Evolutionary conservation across 2,113 vertebrate species (phyloP).

Genomic region (Aythya baeri): DNA sequence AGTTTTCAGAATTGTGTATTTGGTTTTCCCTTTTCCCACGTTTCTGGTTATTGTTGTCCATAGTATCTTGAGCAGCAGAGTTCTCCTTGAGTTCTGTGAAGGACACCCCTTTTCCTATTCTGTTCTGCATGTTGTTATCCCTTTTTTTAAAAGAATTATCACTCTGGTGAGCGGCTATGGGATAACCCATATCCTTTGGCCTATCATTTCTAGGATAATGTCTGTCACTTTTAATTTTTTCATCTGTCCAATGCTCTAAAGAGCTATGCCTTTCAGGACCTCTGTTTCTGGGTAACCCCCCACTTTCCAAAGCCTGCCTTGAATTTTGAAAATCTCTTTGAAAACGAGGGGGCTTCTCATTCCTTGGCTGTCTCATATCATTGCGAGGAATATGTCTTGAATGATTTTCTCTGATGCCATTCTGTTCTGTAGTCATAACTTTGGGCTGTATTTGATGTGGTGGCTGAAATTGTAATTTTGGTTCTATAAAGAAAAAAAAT

Average conservation of each 20-base stretch:
- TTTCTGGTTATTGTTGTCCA: conserved; percentile 84
- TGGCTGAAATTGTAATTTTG: conserved; percentile 82
- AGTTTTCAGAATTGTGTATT: conserved; percentile 80
- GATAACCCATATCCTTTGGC: conserved; percentile 82
- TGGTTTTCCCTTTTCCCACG: conserved; percentile 84
- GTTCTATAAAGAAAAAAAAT: conserved; percentile 80
- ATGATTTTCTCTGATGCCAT: conserved; percentile 83
- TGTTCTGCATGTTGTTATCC: conserved; percentile 80
- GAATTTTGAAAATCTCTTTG: conserved; percentile 87
- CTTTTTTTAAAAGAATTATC: conserved; percentile 82
- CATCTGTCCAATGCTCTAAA: conserved; percentile 81
- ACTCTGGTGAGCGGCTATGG: conserved; percentile 66
- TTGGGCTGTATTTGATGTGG: conserved; percentile 80
- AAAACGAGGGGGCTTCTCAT: conserved; percentile 94
- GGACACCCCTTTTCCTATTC: conserved; percentile 71
- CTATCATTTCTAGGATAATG: conserved; percentile 80
- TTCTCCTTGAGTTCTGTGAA: conserved; percentile 80
- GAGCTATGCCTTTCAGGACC: conserved; percentile 78
- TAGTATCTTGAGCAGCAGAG: conserved; percentile 69
- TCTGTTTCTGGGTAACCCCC: conserved; percentile 80
- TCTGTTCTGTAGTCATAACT: conserved; percentile 80
- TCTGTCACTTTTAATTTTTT: conserved; percentile 79
- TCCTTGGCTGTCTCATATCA: conserved; percentile 85
- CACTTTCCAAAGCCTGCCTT: conserved; percentile 81
- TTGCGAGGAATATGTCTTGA: conserved; percentile 81